Percentiles rank a stretch among this genome's conserved stretches.
Conservation (phyloP, 2,113 vertebrate species). For the Pagrus major region DNA sequence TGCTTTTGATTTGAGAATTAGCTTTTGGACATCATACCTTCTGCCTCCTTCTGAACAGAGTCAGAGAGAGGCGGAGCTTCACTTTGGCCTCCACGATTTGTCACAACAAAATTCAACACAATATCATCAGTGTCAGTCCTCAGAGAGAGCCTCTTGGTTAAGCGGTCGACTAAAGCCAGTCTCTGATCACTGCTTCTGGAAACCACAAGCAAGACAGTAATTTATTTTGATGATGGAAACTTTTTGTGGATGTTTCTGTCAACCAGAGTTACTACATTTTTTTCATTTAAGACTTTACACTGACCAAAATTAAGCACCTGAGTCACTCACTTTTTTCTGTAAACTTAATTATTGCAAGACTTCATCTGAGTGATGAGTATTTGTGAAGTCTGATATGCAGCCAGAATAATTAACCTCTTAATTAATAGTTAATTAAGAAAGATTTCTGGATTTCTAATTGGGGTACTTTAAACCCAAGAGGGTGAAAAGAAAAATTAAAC, state of each 20-base stretch:
- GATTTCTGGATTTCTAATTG: background rate
- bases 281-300: background rate
- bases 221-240: background rate
- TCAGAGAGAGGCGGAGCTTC: constrained; percentile 58
- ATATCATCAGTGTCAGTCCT: constrained; percentile 82
- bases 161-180: constrained; percentile 67
- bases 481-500: background rate
- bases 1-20: background rate
- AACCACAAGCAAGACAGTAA: constrained; percentile 22
- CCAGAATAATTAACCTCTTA: background rate
- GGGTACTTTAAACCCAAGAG: background rate
- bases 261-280: background rate
- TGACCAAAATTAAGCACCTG: background rate
- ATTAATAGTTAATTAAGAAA: background rate
- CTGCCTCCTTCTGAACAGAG: constrained; percentile 60
- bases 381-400: background rate
- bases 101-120: constrained; percentile 80
- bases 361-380: background rate
- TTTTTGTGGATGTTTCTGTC: background rate
- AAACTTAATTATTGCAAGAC: background rate
- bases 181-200: constrained; percentile 74
- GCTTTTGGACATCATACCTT: constrained; percentile 64
- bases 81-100: constrained; percentile 66
- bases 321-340: background rate
- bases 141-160: constrained; percentile 75